phyloP scores from a whole-genome alignment of 2,113 vertebrate species.

The Gavia stellata region DNA sequence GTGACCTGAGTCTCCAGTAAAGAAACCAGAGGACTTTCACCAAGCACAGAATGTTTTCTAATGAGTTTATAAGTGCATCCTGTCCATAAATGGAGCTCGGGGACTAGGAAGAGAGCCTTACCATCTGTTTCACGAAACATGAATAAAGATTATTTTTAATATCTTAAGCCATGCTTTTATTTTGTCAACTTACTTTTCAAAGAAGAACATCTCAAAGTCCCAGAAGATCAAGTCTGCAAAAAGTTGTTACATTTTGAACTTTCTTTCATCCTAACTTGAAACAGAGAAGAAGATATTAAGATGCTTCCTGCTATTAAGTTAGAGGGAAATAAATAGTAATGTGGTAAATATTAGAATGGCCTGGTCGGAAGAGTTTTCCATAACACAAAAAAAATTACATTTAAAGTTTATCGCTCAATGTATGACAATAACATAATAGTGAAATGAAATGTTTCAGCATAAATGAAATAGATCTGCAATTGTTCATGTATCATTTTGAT shows the following conservation, averaged over 20 bases:
- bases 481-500: not conserved
- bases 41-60: not conserved
- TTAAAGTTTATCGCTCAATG: not conserved
- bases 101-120: not conserved
- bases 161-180: not conserved
- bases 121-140: not conserved
- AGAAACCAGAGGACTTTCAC: not conserved
- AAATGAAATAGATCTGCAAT: not conserved
- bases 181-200: not conserved
- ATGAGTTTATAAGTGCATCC: not conserved
- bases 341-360: not conserved
- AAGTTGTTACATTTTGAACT: not conserved
- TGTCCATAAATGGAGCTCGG: not conserved
- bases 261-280: slow-evolving; percentile 8
- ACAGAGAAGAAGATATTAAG: not conserved
- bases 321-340: not conserved
- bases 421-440: not conserved
- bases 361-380: not conserved
- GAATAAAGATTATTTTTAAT: slow-evolving; percentile 1
- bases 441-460: not conserved
- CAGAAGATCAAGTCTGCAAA: not conserved
- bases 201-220: not conserved
- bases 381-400: not conserved
- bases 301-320: not conserved
- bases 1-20: not conserved